These are phyloP conservation scores for Sthenelais limicola DNA, from an alignment of 2,888 invertebrate genomes.

Conservation along the genomic window DNA sequence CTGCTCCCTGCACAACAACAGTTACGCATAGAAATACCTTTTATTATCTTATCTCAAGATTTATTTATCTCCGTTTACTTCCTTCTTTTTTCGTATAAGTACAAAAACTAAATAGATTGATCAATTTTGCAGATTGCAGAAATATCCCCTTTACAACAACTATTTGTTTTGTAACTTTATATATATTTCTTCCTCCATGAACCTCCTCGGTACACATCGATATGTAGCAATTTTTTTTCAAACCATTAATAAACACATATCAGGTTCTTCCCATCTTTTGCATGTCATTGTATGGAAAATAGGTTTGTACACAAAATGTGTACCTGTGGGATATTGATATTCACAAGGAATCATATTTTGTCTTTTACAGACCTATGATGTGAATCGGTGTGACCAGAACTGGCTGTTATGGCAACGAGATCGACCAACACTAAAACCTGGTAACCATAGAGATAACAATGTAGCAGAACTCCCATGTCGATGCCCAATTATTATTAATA, in stretches of 20 bases:
- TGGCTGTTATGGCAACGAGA: slow-evolving; percentile 33
- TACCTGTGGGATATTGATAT: slow-evolving; percentile 31
- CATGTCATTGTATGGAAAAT: slow-evolving; percentile 41
- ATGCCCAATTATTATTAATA: no score
- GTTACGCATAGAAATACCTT: not conserved
- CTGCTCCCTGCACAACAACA: not conserved
- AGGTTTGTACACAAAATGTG: slow-evolving; percentile 31
- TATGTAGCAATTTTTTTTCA: slow-evolving; percentile 30
- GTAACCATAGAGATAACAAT: slow-evolving; percentile 33
- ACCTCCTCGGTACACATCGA: not conserved
- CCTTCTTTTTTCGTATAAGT: slow-evolving; percentile 26
- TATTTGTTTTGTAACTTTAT: no score
- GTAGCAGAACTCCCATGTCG: slow-evolving; percentile 33
- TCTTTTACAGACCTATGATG: no score
- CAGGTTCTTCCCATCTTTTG: slow-evolving; percentile 26
- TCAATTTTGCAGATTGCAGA: slow-evolving; percentile 36
- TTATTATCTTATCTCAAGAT: slow-evolving; percentile 17
- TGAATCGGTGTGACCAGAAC: slow-evolving; percentile 25
- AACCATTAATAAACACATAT: slow-evolving; percentile 13
- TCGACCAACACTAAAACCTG: slow-evolving; percentile 22
- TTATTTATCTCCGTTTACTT: slow-evolving; percentile 13
- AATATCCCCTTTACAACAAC: no score
- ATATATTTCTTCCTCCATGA: no score
- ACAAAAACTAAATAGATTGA: slow-evolving; percentile 36
- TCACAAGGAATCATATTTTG: not conserved